Conservation (phyloP, 2,888 invertebrate species). For the Horisme vitalbata region DNA sequence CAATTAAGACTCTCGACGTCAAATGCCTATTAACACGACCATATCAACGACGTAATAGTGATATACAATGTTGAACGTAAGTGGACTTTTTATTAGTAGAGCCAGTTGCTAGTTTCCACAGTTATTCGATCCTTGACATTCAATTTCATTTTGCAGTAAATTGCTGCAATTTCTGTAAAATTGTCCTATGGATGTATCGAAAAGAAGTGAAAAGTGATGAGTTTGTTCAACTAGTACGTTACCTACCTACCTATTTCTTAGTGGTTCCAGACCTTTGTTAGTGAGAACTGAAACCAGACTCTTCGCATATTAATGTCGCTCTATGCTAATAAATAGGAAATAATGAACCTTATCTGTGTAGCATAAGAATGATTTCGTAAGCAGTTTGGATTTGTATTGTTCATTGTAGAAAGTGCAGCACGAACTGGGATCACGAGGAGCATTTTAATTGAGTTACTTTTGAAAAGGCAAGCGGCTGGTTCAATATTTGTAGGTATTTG, state of each 20-base stretch:
- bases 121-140: conserved; percentile 9
- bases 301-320: conserved; percentile 26
- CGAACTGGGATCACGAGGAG: conserved; percentile 53
- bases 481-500: conserved; percentile 9
- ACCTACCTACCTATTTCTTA: too few species aligned
- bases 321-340: conserved; percentile 24
- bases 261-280: conserved; percentile 12
- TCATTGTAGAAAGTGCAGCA: conserved; percentile 63
- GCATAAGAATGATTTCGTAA: conserved; percentile 38
- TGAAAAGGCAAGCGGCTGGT: conserved; percentile 27
- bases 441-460: conserved; percentile 57
- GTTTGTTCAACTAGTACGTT: too few species aligned
- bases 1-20: conserved; percentile 11
- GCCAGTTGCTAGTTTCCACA: neutral
- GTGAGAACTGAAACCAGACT: conserved; percentile 9
- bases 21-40: conserved; percentile 25
- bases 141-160: neutral
- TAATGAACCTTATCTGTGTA: conserved; percentile 37
- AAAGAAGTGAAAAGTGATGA: too few species aligned
- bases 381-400: conserved; percentile 46
- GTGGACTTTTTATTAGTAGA: conserved; percentile 1
- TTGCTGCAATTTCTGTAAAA: neutral
- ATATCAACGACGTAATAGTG: conserved; percentile 12
- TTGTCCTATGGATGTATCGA: too few species aligned
- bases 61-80: conserved; percentile 5